Base-by-base conservation (phyloP, 2,888 invertebrate species). In the Metopia argyrocephala region DNA sequence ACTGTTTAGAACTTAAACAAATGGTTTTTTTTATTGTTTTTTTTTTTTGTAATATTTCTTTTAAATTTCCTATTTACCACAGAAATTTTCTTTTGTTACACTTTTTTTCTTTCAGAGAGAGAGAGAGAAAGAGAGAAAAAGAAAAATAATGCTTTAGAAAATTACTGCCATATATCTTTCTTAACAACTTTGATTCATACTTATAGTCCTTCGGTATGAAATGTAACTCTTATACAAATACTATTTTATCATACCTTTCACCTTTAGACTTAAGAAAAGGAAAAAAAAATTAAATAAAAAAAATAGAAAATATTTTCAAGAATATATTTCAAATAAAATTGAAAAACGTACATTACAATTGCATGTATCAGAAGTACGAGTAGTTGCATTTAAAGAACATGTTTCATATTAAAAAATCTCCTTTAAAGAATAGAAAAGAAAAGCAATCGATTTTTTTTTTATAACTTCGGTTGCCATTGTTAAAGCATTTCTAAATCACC, bases 101-200 rank as follows among this genome's bases (percentile, higher is more conserved):
- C 2, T 38, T 38, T 12, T 38, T 38, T 38, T 59, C 59, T 45
- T n/a, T n/a, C n/a, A n/a, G n/a, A n/a, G n/a, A n/a, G n/a, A n/a
- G n/a, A n/a, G n/a, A n/a, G n/a, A n/a, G n/a, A n/a, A n/a, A n/a
- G n/a, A n/a, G n/a, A n/a, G n/a, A n/a, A n/a, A n/a, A n/a, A n/a
- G n/a, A n/a, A n/a, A n/a, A 73, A 38, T 46, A 73, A 66, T 65
- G 65, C 78, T 78, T 78, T 61, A 71, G 45, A 78, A 78, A 73
- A 78, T 78, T 66, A 61, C 78, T 62, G 66, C 78, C 54, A 78
- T 73, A 78, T 71, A 78, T 78, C 61, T 73, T 73, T 66, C 23
- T n/a, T 23, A 61, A 62, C 46, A 78, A 56, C 71, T 73, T 68
- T 78, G 78, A 78, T 73, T 78, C 78, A 68, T 54, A 73, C 45